Percentiles rank a stretch among this genome's conserved stretches.
Conservation (phyloP, 2,113 vertebrate genomes). For the Puntigrus tetrazona region DNA sequence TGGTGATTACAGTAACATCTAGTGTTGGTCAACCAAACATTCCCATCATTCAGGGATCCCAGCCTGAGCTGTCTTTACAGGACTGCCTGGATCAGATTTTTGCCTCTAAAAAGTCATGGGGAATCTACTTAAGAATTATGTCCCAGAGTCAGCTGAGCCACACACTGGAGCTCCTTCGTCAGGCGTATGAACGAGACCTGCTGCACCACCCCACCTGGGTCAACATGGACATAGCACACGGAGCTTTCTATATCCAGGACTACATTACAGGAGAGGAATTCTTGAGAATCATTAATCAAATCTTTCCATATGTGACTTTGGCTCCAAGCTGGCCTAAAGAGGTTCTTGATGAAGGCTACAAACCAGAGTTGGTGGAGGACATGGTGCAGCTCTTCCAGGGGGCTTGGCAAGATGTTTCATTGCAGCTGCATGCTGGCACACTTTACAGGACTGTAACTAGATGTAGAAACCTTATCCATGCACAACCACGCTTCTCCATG, state of each 20-base stretch:
- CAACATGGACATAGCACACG: conserved; percentile 69
- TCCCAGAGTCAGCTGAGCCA: conserved; percentile 66
- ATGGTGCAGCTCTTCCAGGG: conserved; percentile 68
- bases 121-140: conserved; percentile 71
- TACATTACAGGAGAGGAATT: conserved; percentile 66
- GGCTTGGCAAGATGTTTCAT: conserved; percentile 74
- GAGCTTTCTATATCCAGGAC: conserved; percentile 62
- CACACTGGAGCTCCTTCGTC: conserved; percentile 66
- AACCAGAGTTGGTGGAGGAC: conserved; percentile 63
- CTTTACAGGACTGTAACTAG: conserved; percentile 53
- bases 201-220: conserved; percentile 80
- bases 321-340: conserved; percentile 72
- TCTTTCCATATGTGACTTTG: conserved; percentile 76
- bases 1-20: conserved; percentile 68
- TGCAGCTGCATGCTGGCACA: conserved; percentile 66
- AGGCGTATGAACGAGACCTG: conserved; percentile 56
- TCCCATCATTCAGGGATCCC: conserved; percentile 60
- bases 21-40: conserved; percentile 42
- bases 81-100: conserved; percentile 65
- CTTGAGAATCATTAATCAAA: conserved; percentile 63
- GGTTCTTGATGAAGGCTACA: conserved; percentile 64
- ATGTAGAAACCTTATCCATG: conserved; percentile 50
- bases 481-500: conserved; percentile 65
- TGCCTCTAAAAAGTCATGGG: conserved; percentile 62
- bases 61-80: conserved; percentile 60